Evolutionary conservation across 2,113 vertebrate species (phyloP).

Genomic region (Caranx melampygus): DNA sequence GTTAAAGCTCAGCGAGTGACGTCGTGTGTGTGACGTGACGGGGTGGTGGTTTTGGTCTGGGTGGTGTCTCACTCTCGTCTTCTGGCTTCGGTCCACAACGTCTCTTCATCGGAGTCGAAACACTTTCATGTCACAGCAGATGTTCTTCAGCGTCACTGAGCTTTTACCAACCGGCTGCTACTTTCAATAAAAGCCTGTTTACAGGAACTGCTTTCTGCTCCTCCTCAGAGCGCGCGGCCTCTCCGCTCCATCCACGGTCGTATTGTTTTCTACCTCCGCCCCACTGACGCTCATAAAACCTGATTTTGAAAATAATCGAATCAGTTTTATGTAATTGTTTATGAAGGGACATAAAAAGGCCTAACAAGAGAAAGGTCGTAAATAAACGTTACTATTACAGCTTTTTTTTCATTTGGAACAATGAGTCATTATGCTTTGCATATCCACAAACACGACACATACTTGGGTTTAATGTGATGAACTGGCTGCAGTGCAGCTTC

Average conservation of each 20-base stretch:
- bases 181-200: conserved; percentile 48
- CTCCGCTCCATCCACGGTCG: conserved; percentile 27
- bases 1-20: background rate
- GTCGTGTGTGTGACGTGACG: conserved; percentile 13
- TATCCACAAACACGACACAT: conserved; percentile 61
- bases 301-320: conserved; percentile 54
- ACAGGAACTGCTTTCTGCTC: conserved; percentile 41
- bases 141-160: conserved; percentile 18
- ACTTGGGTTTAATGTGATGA: conserved; percentile 58
- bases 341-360: conserved; percentile 60
- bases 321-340: conserved; percentile 65
- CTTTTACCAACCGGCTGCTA: conserved; percentile 23
- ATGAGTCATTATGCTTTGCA: conserved; percentile 59
- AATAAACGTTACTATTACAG: conserved; percentile 59
- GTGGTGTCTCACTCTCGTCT: conserved; percentile 18
- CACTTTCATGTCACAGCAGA: conserved; percentile 32
- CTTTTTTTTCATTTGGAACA: conserved; percentile 55
- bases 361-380: conserved; percentile 36
- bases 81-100: conserved; percentile 14
- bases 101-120: conserved; percentile 22
- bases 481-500: conserved; percentile 9
- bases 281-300: conserved; percentile 30
- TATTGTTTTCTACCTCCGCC: conserved; percentile 31
- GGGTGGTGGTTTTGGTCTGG: conserved; percentile 44
- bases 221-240: conserved; percentile 1